Percentiles rank a stretch among this genome's conserved stretches.
Evolutionary conservation across 2,113 vertebrate genomes (phyloP).

Genomic region (Geothlypis trichas): DNA sequence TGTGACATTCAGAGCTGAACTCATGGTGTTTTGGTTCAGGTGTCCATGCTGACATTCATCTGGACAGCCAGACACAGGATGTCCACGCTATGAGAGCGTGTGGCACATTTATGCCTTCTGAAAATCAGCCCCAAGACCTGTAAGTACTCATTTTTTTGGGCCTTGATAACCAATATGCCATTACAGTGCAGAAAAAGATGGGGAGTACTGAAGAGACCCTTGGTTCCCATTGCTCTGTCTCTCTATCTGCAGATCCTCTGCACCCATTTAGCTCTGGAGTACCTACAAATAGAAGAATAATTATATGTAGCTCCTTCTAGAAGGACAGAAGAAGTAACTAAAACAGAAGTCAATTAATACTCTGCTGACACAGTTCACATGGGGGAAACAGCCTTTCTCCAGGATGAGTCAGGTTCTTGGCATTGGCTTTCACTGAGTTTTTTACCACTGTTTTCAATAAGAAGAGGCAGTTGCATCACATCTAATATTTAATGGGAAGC

Average conservation of each 20-base stretch:
- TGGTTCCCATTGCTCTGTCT: neutral
- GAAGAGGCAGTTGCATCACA: neutral
- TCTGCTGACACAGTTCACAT: neutral
- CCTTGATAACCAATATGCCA: neutral
- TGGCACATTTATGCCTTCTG: neutral
- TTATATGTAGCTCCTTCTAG: neutral
- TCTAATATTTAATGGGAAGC: neutral
- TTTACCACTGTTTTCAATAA: neutral
- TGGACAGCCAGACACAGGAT: neutral
- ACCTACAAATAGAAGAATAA: neutral
- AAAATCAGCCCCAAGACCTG: neutral
- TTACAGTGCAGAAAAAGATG: neutral
- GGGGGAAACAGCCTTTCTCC: neutral
- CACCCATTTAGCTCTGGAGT: neutral
- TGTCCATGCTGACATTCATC: neutral
- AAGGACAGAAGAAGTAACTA: neutral
- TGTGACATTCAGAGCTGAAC: slow-evolving; percentile 37
- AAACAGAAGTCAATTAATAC: neutral
- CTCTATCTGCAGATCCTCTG: neutral
- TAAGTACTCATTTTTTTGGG: neutral
- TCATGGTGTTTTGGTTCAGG: neutral
- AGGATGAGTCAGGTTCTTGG: neutral
- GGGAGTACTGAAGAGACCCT: neutral
- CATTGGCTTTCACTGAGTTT: neutral
- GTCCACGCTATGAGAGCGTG: neutral